Conservation (phyloP, 2,113 vertebrate genomes). For the Crotalus helleri region DNA sequence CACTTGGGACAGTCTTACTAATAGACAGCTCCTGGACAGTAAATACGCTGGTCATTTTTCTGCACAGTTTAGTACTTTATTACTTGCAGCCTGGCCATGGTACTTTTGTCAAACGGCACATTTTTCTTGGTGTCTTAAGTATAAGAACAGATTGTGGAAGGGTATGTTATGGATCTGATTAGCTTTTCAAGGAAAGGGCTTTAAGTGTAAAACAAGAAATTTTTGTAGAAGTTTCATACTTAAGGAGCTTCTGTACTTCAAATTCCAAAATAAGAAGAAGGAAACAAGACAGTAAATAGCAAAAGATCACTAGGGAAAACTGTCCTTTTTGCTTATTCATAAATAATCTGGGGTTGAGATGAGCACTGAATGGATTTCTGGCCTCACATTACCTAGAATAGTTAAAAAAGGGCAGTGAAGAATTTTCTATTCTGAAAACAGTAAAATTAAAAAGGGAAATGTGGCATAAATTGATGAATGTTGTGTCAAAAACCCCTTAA, state of each 20-base stretch:
- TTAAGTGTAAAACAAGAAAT: conserved; percentile 38
- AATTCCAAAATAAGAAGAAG: neutral
- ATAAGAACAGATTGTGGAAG: conserved; percentile 56
- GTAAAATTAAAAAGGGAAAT: neutral
- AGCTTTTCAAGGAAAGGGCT: conserved; percentile 58
- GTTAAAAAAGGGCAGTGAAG: neutral
- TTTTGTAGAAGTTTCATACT: conserved; percentile 8
- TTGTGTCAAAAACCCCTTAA: neutral
- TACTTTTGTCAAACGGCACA: conserved; percentile 46
- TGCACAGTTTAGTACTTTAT: conserved; percentile 52
- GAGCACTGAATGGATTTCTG: neutral
- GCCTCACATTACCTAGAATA: neutral
- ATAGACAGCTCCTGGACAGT: conserved; percentile 60
- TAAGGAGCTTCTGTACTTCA: conserved; percentile 27
- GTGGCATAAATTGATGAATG: neutral
- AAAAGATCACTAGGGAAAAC: neutral
- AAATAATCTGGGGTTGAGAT: neutral
- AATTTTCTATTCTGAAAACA: neutral
- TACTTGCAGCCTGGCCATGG: conserved; percentile 32
- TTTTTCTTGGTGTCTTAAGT: conserved; percentile 53
- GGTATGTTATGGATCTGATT: conserved; percentile 37
- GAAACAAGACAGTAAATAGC: conserved; percentile 3
- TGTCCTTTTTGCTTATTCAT: neutral
- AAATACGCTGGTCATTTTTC: conserved; percentile 49
- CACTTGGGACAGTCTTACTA: conserved; percentile 87